Percentiles rank a stretch among this genome's conserved stretches.
Conservation (phyloP, 2,888 invertebrate species). For the Drosophila monieri region DNA sequence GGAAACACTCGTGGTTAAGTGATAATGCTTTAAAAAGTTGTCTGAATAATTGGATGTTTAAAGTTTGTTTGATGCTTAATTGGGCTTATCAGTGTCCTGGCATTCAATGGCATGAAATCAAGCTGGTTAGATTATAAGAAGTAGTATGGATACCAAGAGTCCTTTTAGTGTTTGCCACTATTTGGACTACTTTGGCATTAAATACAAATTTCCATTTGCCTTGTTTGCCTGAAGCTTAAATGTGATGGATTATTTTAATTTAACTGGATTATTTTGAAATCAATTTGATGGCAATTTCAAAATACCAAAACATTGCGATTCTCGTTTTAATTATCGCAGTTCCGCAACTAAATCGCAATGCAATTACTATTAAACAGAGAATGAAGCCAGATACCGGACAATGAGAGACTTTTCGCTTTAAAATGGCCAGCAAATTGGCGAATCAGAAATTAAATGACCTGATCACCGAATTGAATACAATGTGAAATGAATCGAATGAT, state of each 20-base stretch:
- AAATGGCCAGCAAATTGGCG: constrained; percentile 36
- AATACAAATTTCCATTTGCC: not conserved
- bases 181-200: not conserved
- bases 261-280: constrained; percentile 36
- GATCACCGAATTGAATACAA: constrained; percentile 60
- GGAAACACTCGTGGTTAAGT: constrained; percentile 6
- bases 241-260: constrained; percentile 21
- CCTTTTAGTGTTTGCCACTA: not conserved
- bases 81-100: not conserved
- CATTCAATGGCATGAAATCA: not conserved
- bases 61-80: not conserved
- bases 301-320: constrained; percentile 32
- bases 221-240: constrained; percentile 5
- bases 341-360: constrained; percentile 30
- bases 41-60: not conserved
- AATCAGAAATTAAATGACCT: constrained; percentile 65
- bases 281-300: constrained; percentile 36
- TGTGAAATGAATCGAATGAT: constrained; percentile 27
- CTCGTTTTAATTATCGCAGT: constrained; percentile 22
- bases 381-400: constrained; percentile 31
- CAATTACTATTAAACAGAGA: constrained; percentile 39
- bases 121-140: not conserved
- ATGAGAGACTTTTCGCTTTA: constrained; percentile 44
- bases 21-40: constrained; percentile 6
- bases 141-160: not conserved